Evolutionary conservation across 2,113 vertebrate genomes (phyloP).

Genomic region (Eurystomus gularis): DNA sequence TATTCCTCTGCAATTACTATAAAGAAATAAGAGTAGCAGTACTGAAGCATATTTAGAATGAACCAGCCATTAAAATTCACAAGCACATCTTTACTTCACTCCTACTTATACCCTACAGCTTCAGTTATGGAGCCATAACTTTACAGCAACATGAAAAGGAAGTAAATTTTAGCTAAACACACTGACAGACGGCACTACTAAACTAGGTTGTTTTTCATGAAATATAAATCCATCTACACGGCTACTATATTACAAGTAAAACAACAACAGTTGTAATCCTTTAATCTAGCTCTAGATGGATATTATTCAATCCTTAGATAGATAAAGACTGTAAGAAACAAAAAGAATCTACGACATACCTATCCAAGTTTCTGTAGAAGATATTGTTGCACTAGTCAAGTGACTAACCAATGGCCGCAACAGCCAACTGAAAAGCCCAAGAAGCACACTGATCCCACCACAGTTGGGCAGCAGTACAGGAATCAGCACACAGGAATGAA

Average conservation of each 20-base stretch:
- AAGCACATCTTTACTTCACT: neutral
- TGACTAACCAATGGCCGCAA: accelerated
- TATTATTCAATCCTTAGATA: neutral
- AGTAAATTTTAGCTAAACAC: neutral
- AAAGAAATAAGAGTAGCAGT: neutral
- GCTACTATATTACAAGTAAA: neutral
- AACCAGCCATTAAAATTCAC: neutral
- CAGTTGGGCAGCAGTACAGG: neutral
- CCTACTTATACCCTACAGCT: neutral
- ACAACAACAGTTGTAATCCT: neutral
- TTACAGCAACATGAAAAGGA: neutral
- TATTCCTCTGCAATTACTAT: neutral
- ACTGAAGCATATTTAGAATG: neutral
- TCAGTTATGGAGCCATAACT: neutral
- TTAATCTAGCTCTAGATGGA: neutral
- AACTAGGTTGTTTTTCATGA: neutral
- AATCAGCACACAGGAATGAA: neutral
- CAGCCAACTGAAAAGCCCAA: neutral
- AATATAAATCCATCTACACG: neutral
- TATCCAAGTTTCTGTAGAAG: neutral
- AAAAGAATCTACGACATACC: neutral
- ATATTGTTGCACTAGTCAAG: accelerated
- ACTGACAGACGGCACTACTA: neutral
- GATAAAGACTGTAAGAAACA: neutral
- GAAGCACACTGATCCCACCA: accelerated